A percentile compares a stretch with the other conserved stretches of the same genome.
Conservation (phyloP, 2,888 invertebrate genomes). For the Mellilla xanthometata region DNA sequence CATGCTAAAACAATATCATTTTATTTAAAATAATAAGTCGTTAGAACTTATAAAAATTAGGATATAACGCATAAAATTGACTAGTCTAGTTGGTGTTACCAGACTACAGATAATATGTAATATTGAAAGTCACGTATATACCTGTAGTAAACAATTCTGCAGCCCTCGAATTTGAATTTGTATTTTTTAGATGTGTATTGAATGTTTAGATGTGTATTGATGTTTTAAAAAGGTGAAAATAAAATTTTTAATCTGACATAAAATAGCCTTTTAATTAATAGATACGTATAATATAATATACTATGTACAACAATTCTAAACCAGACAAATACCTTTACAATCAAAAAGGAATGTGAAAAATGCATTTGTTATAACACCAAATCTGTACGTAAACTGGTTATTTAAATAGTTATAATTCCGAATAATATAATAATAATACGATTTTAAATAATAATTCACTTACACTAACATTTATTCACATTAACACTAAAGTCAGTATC, state of each 20-base stretch:
- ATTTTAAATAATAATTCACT: conserved; percentile 45
- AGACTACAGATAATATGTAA: neutral
- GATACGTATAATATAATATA: too few species aligned
- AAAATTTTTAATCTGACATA: conserved; percentile 51
- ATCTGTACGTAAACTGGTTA: conserved; percentile 15
- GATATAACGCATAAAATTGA: conserved; percentile 15
- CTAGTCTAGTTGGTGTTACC: conserved; percentile 21
- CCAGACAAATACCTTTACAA: conserved; percentile 8
- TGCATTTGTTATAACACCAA: conserved; percentile 19
- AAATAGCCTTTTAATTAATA: conserved; percentile 65
- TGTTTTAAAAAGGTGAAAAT: conserved; percentile 44
- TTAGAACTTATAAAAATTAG: too few species aligned
- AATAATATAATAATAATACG: conserved; percentile 30
- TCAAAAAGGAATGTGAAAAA: conserved; percentile 18
- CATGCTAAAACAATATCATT: too few species aligned
- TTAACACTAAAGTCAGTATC: conserved; percentile 49
- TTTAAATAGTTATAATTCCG: conserved; percentile 7
- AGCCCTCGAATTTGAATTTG: conserved; percentile 57
- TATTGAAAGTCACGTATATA: neutral
- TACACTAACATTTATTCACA: conserved; percentile 65
- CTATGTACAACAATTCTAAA: conserved; percentile 36
- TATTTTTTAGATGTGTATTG: conserved; percentile 60
- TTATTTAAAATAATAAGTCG: too few species aligned
- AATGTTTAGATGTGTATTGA: too few species aligned
- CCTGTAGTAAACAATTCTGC: conserved; percentile 53